These are phyloP conservation scores for Timema cristinae DNA, from an alignment of 2,888 invertebrate species.

Conservation along the genomic window DNA sequence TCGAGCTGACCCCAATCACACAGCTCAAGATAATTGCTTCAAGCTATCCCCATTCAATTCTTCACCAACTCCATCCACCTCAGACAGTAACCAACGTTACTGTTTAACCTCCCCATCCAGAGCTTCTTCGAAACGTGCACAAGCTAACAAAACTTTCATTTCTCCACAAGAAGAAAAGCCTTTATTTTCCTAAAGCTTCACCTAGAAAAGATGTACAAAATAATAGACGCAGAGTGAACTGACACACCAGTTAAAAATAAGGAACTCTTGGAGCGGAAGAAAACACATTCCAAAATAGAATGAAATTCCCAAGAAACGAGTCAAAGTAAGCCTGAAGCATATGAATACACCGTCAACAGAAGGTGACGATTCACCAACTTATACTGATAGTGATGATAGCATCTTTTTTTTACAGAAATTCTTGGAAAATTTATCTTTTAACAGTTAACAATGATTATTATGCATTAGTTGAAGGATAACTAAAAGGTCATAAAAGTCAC, in stretches of 20 bases:
- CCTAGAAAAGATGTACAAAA: background rate
- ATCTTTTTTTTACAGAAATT: background rate
- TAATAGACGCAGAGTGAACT: background rate
- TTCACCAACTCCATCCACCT: too few relatives aligned
- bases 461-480: background rate
- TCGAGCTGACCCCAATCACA: background rate
- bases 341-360: background rate
- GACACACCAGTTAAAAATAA: background rate
- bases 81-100: background rate
- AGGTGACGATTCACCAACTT: background rate
- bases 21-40: background rate
- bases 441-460: background rate
- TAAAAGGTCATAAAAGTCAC: background rate
- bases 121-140: background rate
- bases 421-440: background rate
- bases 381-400: constrained; percentile 3
- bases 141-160: background rate
- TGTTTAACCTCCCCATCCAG: background rate
- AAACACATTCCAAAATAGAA: background rate
- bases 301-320: background rate
- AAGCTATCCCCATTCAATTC: background rate
- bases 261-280: background rate
- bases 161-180: background rate
- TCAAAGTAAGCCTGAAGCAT: background rate
- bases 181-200: background rate